These are phyloP conservation scores for Camelus dromedarius DNA, from an alignment of 2,113 vertebrate genomes.

Conservation along the genomic window DNA sequence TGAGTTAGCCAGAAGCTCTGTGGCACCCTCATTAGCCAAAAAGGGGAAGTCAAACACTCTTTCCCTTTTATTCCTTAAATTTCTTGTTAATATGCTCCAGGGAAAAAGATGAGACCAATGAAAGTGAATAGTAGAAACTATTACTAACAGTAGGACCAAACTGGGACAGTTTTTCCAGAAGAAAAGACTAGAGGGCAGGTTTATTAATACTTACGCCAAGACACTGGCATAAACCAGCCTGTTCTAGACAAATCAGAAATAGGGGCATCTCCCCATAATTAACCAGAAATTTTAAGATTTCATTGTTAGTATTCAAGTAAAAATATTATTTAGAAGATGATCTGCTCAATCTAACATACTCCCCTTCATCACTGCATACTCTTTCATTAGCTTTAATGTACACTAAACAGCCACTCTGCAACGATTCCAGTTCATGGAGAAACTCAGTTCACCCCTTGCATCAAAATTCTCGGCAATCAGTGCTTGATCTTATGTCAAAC, in stretches of 20 bases:
- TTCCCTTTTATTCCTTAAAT: background rate
- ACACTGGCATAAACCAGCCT: background rate
- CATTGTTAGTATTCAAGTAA: background rate
- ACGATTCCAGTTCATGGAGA: background rate
- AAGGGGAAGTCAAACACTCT: background rate
- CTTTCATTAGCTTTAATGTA: background rate
- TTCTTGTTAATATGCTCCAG: background rate
- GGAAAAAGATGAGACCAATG: background rate
- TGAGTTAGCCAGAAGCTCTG: background rate
- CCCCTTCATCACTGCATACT: background rate
- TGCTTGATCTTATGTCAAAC: background rate
- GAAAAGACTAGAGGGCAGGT: background rate
- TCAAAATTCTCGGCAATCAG: background rate
- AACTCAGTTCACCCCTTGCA: background rate
- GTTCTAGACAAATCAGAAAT: background rate
- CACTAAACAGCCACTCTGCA: background rate
- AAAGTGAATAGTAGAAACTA: background rate
- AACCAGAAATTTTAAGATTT: background rate
- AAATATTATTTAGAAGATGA: background rate
- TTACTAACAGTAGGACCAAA: background rate
- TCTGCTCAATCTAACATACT: background rate
- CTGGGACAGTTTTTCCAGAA: background rate
- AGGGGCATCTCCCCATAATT: background rate
- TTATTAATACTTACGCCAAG: background rate
- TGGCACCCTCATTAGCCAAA: background rate